Percentiles rank a stretch among this genome's conserved stretches.
Conservation (phyloP, 2,797 vertebrate genomes). For the Poeciliopsis gracilis region DNA sequence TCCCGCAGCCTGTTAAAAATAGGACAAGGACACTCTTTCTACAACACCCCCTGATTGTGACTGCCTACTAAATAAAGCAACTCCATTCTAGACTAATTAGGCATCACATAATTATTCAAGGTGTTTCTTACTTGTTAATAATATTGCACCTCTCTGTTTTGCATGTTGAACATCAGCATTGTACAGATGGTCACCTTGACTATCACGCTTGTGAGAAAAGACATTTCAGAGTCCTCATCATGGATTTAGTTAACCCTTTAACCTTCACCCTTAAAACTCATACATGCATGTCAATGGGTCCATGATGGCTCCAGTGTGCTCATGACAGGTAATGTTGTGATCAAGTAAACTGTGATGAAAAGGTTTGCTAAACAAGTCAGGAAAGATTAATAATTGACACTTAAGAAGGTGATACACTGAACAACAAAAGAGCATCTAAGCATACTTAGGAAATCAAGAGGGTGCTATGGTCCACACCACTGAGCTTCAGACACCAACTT, state of each 20-base stretch:
- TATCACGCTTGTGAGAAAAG: slow-evolving; percentile 27
- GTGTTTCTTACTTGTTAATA: slow-evolving; percentile 44
- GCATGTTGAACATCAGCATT: slow-evolving; percentile 47
- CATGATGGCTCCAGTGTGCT: no score
- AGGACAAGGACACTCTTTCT: slow-evolving; percentile 44
- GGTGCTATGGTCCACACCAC: neutral
- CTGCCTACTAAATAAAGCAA: slow-evolving; percentile 44
- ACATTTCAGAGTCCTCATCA: neutral
- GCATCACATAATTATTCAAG: slow-evolving; percentile 62
- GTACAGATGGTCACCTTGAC: slow-evolving; percentile 55
- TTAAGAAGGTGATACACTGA: neutral
- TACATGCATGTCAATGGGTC: no score
- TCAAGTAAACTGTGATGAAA: neutral
- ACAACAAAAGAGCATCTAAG: neutral
- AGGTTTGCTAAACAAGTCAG: neutral
- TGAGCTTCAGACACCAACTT: neutral
- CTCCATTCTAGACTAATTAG: slow-evolving; percentile 67
- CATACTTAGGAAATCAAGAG: neutral
- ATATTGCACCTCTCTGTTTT: slow-evolving; percentile 56
- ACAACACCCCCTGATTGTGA: slow-evolving; percentile 58
- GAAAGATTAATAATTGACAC: neutral
- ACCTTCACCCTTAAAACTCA: no score
- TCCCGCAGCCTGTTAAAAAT: slow-evolving; percentile 14
- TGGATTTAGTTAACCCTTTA: slow-evolving; percentile 1
- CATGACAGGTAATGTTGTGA: slow-evolving; percentile 4